Conservation (phyloP, 2,113 vertebrate species). For the Plecotus auritus region DNA sequence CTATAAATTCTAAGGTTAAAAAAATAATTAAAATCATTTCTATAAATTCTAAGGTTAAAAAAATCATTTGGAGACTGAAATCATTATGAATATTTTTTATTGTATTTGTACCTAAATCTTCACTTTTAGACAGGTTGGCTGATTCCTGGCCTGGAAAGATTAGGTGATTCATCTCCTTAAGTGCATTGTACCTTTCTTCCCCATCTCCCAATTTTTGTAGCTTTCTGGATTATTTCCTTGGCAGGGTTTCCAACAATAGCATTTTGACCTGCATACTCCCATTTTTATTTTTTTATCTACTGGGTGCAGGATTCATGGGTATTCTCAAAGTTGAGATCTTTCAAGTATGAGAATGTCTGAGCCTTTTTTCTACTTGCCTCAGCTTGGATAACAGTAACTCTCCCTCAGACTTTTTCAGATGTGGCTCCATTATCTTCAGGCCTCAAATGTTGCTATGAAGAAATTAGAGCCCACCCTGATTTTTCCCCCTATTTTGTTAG, state of each 20-base stretch:
- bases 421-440: neutral
- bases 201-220: neutral
- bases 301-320: neutral
- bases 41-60: slow-evolving; percentile 15
- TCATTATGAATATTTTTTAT: slow-evolving; percentile 24
- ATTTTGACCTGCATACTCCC: neutral
- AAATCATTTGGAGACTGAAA: neutral
- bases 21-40: neutral
- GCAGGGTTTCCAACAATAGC: neutral
- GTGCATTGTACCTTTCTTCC: neutral
- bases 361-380: neutral
- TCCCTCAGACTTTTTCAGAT: neutral
- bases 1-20: slow-evolving; percentile 6
- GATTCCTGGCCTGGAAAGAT: neutral
- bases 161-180: neutral
- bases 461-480: neutral
- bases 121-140: neutral
- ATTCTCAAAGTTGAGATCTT: neutral
- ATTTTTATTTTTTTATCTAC: neutral
- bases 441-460: neutral
- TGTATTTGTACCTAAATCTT: neutral
- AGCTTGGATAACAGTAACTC: neutral
- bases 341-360: neutral
- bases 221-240: slow-evolving; percentile 13
- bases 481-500: neutral